These are phyloP conservation scores for Coregonus sp. DNA, from an alignment of 2,797 vertebrate genomes.

Conservation along the genomic window DNA sequence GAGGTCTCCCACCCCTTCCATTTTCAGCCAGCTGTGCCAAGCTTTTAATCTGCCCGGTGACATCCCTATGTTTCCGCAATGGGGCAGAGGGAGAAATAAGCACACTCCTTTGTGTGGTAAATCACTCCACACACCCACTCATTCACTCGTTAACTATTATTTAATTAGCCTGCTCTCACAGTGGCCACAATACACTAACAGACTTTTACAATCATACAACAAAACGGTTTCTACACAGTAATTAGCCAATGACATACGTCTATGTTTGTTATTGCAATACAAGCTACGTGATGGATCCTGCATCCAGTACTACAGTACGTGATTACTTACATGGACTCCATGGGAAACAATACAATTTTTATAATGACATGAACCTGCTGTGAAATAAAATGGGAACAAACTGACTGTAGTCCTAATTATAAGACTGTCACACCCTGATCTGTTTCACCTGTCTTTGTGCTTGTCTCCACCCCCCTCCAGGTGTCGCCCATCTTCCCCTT, in stretches of 20 bases:
- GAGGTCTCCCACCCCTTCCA: constrained; percentile 70
- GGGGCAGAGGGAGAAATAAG: constrained; percentile 76
- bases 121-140: constrained; percentile 75
- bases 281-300: too few species aligned
- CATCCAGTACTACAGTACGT: not conserved
- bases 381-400: not conserved
- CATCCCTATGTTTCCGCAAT: constrained; percentile 78
- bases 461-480: too few species aligned
- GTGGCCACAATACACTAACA: constrained; percentile 28
- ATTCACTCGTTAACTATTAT: constrained; percentile 72
- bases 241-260: constrained; percentile 12
- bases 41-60: constrained; percentile 79
- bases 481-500: too few species aligned
- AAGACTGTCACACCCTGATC: not conserved
- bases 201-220: constrained; percentile 35
- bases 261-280: constrained; percentile 14
- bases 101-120: constrained; percentile 75
- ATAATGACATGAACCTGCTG: not conserved
- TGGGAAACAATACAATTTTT: not conserved
- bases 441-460: too few species aligned
- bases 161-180: constrained; percentile 67
- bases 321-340: not conserved
- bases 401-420: not conserved
- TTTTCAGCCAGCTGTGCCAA: constrained; percentile 70
- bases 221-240: constrained; percentile 13